Evolutionary conservation across 2,113 vertebrate species (phyloP).

Genomic region (Balaeniceps rex): DNA sequence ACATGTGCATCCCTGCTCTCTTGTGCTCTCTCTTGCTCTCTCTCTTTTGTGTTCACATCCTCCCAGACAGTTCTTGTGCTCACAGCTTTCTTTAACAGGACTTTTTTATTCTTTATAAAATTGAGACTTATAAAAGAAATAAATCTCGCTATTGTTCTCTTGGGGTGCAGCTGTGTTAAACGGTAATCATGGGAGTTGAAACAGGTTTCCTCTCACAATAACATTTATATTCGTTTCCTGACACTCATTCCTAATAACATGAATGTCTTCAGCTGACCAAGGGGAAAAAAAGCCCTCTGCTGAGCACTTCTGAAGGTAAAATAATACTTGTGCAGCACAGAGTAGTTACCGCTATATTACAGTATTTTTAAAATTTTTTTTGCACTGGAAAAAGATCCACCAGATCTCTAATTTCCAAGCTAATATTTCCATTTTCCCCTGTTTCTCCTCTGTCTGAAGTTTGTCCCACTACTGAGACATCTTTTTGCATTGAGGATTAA

Average conservation of each 20-base stretch:
- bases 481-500: background rate
- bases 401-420: background rate
- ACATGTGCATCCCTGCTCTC: background rate
- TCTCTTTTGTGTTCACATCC: background rate
- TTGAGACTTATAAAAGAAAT: slow-evolving; percentile 59
- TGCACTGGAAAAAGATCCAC: background rate
- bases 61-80: background rate
- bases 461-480: background rate
- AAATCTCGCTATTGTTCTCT: slow-evolving; percentile 57
- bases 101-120: slow-evolving; percentile 28
- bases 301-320: slow-evolving; percentile 22
- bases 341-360: background rate
- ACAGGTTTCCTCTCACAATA: slow-evolving; percentile 59
- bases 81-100: slow-evolving; percentile 13
- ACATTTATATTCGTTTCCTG: slow-evolving; percentile 57
- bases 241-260: slow-evolving; percentile 42
- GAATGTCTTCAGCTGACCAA: slow-evolving; percentile 54
- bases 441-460: background rate
- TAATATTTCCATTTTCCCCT: background rate
- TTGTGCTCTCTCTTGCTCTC: background rate
- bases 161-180: slow-evolving; percentile 50
- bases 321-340: background rate
- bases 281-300: background rate
- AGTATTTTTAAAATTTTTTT: background rate
- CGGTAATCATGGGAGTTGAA: slow-evolving; percentile 48